Base-by-base conservation (phyloP, 2,888 invertebrate genomes). In the Eupithecia subfuscata region DNA sequence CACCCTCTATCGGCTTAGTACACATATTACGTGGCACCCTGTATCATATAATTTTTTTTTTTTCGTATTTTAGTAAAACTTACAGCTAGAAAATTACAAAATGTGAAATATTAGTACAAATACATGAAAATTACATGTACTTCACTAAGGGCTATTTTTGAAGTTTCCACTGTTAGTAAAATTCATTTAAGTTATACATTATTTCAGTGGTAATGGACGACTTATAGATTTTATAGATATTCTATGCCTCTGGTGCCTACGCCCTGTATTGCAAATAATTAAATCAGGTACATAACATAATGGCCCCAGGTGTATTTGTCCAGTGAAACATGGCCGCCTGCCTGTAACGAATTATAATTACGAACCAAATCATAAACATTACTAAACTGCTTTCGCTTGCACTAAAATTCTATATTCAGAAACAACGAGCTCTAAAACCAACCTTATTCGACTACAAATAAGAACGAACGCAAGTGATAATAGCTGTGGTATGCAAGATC, bases 311-410 rank as follows among this genome's bases (percentile, higher is more conserved):
- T 60, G 60, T 60, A 69, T 30, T 48, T 69, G 18, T 30, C 30
- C 16, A 30, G 30, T 30, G 45, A 48, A 69, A 48, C 48, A 30
- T 48, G 68, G 68, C 30, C 48, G 25, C 69, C 34, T 60, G 25
- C 60, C 60, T 60, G 60, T 25, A 60, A 60, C 60, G 60, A 60
- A 60, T 60, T 60, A 60, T 60, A 25, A 60, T 60, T 60, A 60
- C 56, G n/a, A 56, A 56, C 60, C 60, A 60, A 69, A 69, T 69
- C 48, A 68, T 43, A 68, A 43, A 68, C 40, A 69, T 48, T 22
- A 60, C 11, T 12, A 12, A 60, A 60, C 60, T 60, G 60, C 60
- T 60, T 60, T 60, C 60, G 60, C 60, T 60, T 60, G 60, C 60
- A 60, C 25, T 60, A 60, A 60, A 60, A 25, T 25, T 60, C 60